phyloP scores from a whole-genome alignment of 2,888 invertebrate species.

The Thera britannica region DNA sequence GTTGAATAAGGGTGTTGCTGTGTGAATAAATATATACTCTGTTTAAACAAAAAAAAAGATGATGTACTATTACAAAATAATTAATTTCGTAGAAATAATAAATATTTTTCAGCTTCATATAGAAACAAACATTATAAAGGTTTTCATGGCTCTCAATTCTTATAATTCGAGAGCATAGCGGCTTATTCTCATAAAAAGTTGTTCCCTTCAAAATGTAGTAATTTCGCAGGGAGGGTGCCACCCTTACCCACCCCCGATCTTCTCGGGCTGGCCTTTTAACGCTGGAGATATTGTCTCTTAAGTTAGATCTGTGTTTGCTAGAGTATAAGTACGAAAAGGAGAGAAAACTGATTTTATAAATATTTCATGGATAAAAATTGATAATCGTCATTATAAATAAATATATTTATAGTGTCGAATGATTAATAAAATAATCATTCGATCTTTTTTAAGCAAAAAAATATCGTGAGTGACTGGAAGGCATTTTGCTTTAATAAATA shows the following conservation, averaged over 20 bases:
- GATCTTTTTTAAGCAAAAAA: too few species aligned
- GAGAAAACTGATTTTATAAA: slow-evolving; percentile 44
- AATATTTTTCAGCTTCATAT: neutral
- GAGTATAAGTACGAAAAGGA: slow-evolving; percentile 61
- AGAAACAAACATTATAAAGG: slow-evolving; percentile 36
- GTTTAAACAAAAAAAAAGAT: too few species aligned
- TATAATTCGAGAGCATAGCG: slow-evolving; percentile 83
- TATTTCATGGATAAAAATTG: neutral
- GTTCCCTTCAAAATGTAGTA: slow-evolving; percentile 84
- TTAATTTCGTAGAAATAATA: too few species aligned
- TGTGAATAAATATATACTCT: too few species aligned
- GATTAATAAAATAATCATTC: too few species aligned
- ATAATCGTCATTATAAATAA: too few species aligned
- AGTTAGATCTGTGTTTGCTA: slow-evolving; percentile 81
- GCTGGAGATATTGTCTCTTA: slow-evolving; percentile 83
- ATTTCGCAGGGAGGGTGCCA: slow-evolving; percentile 76
- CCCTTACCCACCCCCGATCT: slow-evolving; percentile 61
- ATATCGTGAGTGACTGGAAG: too few species aligned
- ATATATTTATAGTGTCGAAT: too few species aligned
- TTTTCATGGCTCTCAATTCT: slow-evolving; percentile 66
- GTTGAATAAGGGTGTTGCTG: too few species aligned
- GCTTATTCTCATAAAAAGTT: slow-evolving; percentile 85
- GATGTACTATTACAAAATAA: too few species aligned
- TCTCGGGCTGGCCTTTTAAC: slow-evolving; percentile 82
- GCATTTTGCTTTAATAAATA: too few species aligned